phyloP scores from a whole-genome alignment of 2,888 invertebrate species.

The Pachycephus smyrnensis region DNA sequence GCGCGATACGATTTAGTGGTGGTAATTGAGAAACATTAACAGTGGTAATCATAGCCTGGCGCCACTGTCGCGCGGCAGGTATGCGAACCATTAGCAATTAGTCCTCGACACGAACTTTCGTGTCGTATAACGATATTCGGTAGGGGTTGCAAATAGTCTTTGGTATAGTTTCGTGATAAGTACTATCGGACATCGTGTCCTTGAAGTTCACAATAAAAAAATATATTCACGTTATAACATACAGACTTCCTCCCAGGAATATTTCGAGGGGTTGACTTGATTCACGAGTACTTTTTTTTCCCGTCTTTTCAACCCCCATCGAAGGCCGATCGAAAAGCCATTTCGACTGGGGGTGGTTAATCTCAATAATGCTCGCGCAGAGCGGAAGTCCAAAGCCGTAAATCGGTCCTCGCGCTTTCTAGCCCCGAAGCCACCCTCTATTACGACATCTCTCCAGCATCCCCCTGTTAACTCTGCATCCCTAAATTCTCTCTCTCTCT shows the following conservation, averaged over 20 bases:
- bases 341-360: conserved; percentile 52
- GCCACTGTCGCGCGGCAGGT: neutral
- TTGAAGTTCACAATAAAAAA: neutral
- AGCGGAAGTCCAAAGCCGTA: conserved; percentile 60
- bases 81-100: conserved; percentile 11
- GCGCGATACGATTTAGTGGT: neutral
- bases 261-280: neutral
- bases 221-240: conserved; percentile 3
- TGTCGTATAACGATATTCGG: conserved; percentile 2
- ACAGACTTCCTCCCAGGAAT: neutral
- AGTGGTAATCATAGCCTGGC: neutral
- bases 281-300: neutral
- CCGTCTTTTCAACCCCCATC: neutral
- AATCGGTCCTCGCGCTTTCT: conserved; percentile 49
- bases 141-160: neutral
- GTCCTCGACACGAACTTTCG: conserved; percentile 20
- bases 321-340: conserved; percentile 49
- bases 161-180: neutral
- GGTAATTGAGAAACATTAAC: neutral
- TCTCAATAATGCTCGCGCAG: conserved; percentile 62
- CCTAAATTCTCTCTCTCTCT: conserved; percentile 18
- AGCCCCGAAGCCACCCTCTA: conserved; percentile 16
- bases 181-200: conserved; percentile 1
- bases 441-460: neutral
- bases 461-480: conserved; percentile 23